Conservation (phyloP, 2,888 invertebrate genomes). For the Gryllus longicercus region DNA sequence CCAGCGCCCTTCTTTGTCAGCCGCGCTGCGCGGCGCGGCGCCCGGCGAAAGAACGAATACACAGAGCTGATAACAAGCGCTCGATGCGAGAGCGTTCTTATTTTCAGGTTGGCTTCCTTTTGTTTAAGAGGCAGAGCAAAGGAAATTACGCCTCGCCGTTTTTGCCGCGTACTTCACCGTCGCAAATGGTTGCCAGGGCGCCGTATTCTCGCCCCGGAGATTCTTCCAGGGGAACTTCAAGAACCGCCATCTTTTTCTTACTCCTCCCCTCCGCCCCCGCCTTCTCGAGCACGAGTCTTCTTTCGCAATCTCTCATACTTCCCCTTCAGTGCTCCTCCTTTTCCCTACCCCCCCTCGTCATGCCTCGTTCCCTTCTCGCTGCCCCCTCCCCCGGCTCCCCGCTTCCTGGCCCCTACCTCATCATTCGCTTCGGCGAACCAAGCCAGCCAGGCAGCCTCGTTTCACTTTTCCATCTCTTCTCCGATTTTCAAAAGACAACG, state of each 20-base stretch:
- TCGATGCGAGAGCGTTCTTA: background rate
- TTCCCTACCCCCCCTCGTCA: background rate
- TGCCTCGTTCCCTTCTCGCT: background rate
- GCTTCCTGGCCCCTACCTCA: background rate
- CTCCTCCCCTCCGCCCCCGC: slow-evolving; percentile 21
- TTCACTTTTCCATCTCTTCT: slow-evolving; percentile 10
- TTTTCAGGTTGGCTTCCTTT: background rate
- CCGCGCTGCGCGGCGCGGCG: background rate
- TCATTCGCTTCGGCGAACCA: slow-evolving; percentile 17
- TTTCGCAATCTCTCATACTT: slow-evolving; percentile 17
- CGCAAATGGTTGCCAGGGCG: slow-evolving; percentile 11
- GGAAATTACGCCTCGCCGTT: slow-evolving; percentile 1
- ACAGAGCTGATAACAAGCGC: slow-evolving; percentile 7
- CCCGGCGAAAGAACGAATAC: background rate
- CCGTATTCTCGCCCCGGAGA: slow-evolving; percentile 6
- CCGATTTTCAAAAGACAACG: slow-evolving; percentile 1
- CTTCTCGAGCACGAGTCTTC: background rate
- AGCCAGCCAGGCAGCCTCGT: background rate
- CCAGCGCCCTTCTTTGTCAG: background rate
- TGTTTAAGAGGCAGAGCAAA: background rate
- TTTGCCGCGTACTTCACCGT: background rate
- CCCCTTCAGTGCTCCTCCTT: slow-evolving; percentile 7
- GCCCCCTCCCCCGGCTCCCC: background rate
- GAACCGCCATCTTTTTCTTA: slow-evolving; percentile 27
- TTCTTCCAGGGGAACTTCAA: slow-evolving; percentile 9